A percentile compares a stretch with the other conserved stretches of the same genome.
Evolutionary conservation across 1,140 invertebrate species (phyloP).

Genomic region (Drosophila parvula): DNA sequence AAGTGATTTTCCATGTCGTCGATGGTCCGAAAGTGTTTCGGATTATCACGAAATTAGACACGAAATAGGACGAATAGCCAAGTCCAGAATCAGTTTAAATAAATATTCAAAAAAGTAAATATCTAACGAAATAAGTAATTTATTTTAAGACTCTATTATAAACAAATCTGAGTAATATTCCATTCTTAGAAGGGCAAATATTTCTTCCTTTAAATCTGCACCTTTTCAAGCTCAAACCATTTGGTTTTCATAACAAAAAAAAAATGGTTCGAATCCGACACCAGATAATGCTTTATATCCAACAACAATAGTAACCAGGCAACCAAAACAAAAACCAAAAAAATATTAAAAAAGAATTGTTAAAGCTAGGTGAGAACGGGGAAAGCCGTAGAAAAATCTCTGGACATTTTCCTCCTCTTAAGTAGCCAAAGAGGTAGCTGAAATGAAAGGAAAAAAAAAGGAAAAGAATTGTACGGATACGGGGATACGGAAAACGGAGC

Average conservation of each 20-base stretch:
- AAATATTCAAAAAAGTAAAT: not conserved
- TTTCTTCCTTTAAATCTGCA: not conserved
- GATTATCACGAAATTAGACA: not conserved
- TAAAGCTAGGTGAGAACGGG: not conserved
- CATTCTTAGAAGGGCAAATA: no score
- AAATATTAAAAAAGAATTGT: not conserved
- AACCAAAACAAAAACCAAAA: not conserved
- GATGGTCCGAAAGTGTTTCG: not conserved
- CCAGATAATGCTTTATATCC: constrained; percentile 4
- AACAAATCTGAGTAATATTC: not conserved
- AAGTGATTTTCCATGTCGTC: constrained; percentile 57
- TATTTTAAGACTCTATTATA: no score
- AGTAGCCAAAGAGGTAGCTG: constrained; percentile 27
- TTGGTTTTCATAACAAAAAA: not conserved
- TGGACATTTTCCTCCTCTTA: constrained; percentile 12
- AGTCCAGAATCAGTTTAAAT: not conserved
- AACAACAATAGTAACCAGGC: constrained; percentile 6
- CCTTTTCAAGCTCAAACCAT: not conserved
- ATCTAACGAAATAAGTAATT: not conserved
- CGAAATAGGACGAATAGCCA: not conserved
- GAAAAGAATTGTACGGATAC: constrained; percentile 2
- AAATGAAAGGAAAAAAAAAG: not conserved
- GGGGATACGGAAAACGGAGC: constrained; percentile 14
- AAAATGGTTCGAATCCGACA: not conserved
- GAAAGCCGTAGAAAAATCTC: constrained; percentile 15